Conservation (phyloP, 2,797 vertebrate genomes). For the Avahi laniger region DNA sequence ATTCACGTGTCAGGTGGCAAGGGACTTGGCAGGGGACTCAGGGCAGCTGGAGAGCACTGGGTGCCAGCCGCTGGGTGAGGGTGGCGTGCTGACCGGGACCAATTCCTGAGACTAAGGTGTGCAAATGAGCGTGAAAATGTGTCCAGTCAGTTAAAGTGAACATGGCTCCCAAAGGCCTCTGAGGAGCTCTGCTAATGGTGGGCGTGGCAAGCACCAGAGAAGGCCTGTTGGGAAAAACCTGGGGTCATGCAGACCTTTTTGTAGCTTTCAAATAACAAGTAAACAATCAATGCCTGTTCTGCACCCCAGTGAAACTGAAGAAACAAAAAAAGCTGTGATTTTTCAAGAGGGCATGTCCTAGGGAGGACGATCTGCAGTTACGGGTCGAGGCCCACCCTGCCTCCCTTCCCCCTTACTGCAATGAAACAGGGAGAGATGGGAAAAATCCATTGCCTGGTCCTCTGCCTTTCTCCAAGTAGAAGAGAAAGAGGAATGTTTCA, state of each 20-base stretch:
- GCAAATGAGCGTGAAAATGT: neutral
- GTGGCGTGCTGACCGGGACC: neutral
- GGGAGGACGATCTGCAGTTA: neutral
- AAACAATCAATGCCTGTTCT: neutral
- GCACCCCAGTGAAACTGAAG: neutral
- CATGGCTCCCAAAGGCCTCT: neutral
- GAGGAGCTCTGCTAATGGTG: neutral
- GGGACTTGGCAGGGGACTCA: neutral
- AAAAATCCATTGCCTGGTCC: neutral
- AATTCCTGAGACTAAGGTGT: neutral
- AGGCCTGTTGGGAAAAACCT: neutral
- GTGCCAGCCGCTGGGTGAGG: neutral
- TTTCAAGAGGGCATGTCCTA: neutral
- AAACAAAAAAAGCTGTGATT: neutral
- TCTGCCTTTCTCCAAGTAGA: neutral
- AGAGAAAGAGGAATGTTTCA: neutral
- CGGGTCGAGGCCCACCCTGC: neutral
- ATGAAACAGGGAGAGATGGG: neutral
- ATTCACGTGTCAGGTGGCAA: neutral
- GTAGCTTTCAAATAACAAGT: conserved; percentile 27
- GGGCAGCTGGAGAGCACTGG: neutral
- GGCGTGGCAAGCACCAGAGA: neutral
- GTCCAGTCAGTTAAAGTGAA: neutral
- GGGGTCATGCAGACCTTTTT: neutral
- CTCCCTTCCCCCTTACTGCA: neutral